Evolutionary conservation across 2,113 vertebrate genomes (phyloP), one percentile per base, ranked within the genome.

Genomic region (Ariopsis seemanni): DNA sequence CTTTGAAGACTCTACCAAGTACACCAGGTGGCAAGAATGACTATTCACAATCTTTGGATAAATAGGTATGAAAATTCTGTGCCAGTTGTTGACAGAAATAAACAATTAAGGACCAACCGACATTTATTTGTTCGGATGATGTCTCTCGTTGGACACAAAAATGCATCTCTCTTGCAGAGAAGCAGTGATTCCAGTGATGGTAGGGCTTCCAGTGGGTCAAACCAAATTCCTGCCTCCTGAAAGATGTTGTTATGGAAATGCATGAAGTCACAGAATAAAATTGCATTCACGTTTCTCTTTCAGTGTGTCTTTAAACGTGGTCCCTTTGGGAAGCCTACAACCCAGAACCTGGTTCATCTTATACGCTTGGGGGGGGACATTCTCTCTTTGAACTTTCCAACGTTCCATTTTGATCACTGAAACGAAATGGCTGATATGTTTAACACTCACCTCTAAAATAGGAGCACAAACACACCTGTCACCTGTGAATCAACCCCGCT

Each of bases 391-490:
- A 60, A 81, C n/a, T 22, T 81, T 81, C 18, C 30, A 30, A 25
- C n/a, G 55, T 42, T 42, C 42, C 7, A 79, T 18, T 57, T 30
- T 55, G n/a, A 80, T 80, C 53, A 60, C 17, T 82, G 79, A 12
- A 82, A 62, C 48, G 79, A 62, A 79, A 79, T 18, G 48, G 82
- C 62, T 67, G 25, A 69, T 69, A 52, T 83, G 22, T 53, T 72
- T 74, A 50, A 85, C 83, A 57, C 67, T 58, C 83, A 69, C 52
- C 63, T 71, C n/a, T 27, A 84, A 69, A 84, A 67, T 30, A 69
- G 62, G 65, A 30, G 48, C 62, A 52, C 63, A 63, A 63, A 72
- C 67, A 34, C 83, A 85, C 65, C 83, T 52, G 67, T 85, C 67
- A 85, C 83, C 83, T 74, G 83, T 30, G 17, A 74, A 57, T 85